Evolutionary conservation across 30 jellyfish, hydroid and myxozoan species (phyloP).

Genomic region (Hydra vulgaris): DNA sequence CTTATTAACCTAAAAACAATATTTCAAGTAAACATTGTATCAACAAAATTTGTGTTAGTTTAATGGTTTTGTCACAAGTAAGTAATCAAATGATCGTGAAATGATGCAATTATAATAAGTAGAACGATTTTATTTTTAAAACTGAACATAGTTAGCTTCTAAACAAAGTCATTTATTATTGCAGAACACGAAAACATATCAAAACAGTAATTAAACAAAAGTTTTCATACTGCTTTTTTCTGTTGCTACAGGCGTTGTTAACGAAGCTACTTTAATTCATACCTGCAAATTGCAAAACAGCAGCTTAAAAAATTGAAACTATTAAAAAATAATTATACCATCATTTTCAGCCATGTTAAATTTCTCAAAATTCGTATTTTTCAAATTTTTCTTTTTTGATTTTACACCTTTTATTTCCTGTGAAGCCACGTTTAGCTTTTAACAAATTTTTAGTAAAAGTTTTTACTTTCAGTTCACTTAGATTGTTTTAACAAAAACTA

Average conservation of each 20-base stretch:
- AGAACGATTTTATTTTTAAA: not conserved
- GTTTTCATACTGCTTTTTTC: not conserved
- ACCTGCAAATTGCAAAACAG: not conserved
- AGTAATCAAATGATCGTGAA: too few species aligned
- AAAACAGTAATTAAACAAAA: not conserved
- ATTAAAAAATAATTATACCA: not conserved
- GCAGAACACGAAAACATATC: not conserved
- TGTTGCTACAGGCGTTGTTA: not conserved
- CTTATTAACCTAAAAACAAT: too few species aligned
- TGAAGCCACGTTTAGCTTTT: too few species aligned
- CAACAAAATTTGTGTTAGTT: too few species aligned
- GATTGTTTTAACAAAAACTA: too few species aligned
- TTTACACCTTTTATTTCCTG: not conserved
- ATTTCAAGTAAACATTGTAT: too few species aligned
- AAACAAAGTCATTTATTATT: not conserved
- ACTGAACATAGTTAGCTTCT: not conserved
- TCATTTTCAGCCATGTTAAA: not conserved
- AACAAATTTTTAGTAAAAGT: too few species aligned
- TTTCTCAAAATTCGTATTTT: not conserved
- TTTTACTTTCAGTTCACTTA: too few species aligned
- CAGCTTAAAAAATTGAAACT: not conserved
- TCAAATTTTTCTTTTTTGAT: not conserved
- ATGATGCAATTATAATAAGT: not conserved
- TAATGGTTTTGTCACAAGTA: too few species aligned
- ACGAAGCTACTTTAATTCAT: not conserved